Base-by-base conservation (phyloP, 1,140 invertebrate genomes). In the Vanessa atalanta region DNA sequence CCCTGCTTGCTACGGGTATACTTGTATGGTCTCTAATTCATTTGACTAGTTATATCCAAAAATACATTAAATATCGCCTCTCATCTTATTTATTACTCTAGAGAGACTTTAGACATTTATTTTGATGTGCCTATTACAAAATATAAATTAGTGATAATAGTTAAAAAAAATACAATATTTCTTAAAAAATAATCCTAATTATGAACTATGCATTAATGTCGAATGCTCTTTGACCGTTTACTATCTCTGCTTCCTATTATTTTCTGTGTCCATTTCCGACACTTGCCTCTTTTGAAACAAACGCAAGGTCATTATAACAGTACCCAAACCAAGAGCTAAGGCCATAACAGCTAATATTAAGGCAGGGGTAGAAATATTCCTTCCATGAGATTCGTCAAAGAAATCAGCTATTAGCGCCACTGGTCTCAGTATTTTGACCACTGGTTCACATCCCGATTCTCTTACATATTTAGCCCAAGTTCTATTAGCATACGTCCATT, bases 381-480 rank as follows among this genome's bases (percentile, higher is more conserved):
- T 65, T 60, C 72, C 72, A 26, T 85, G 72, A 14, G 50, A 65
- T 6, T 76, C 75, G 23, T 85, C 70, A 51, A 83, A 82, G 2
- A 83, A 15, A 15, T 90, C 81, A 9, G 82, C 81, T 1, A 89
- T 78, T 50, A 91, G 79, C 12, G 90, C 91, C 1, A 93, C 82
- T 1, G 93, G 93, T 48, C 88, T 85, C 16, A 93, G 69, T 67
- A 93, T 93, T 67, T 92, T 92, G 0, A 93, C 93, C 2, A 93
- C 89, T 0, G 91, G 94, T 47, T 94, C 94, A 78, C 95, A 96
- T 51, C 93, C 95, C 0, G 95, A 95, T 83, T 96, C 95, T 51
- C 95, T 90, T 0, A 96, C 94, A 77, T 95, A 96, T 82, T 95
- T 96, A 0, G 95, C 95, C 95, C 95, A 96, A 0, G 95, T 96